Evolutionary conservation across 2,113 vertebrate genomes (phyloP), one percentile per base, ranked within the genome.

Genomic region (Oryzias celebensis): DNA sequence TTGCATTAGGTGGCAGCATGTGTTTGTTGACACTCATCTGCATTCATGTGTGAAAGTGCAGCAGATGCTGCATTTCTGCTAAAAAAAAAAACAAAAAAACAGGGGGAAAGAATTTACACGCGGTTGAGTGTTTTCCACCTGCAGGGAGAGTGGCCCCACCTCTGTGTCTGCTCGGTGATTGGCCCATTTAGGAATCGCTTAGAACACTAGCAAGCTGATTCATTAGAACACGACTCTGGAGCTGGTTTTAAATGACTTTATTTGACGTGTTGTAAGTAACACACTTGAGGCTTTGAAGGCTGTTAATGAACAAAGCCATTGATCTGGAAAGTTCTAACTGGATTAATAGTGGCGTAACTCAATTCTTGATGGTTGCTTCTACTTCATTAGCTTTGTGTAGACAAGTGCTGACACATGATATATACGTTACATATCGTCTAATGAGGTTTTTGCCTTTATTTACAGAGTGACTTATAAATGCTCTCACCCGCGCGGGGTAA

Each of bases 261-360:
- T 75, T 62, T 87, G 87, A 86, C 79, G 71, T 62, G 47, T 77
- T 71, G 70, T 68, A 73, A 84, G 80, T 81, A 82, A 88, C 81
- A 81, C 77, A 78, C 77, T 58, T 54, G 53, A 78, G 24, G 72
- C 58, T 80, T 82, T 79, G 77, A 83, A 81, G 80, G 66, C 68
- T 78, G 75, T 61, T 87, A 88, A 87, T 84, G 85, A 90, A 83
- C 75, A 84, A 77, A 85, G 49, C 58, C 77, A 77, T 54, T 79
- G 70, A 82, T 84, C 76, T 75, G 73, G 58, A 89, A 84, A 84
- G 71, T 88, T 89, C 68, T 77, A 80, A 87, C 52, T 79, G 73
- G 72, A 87, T 80, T 85, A 81, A 85, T 85, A 62, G 61, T 68
- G 62, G 47, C 52, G 62, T 73, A 87, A 77, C 75, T 86, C 71